Conservation (phyloP, 2,113 vertebrate genomes). For the Gobiocypris rarus region DNA sequence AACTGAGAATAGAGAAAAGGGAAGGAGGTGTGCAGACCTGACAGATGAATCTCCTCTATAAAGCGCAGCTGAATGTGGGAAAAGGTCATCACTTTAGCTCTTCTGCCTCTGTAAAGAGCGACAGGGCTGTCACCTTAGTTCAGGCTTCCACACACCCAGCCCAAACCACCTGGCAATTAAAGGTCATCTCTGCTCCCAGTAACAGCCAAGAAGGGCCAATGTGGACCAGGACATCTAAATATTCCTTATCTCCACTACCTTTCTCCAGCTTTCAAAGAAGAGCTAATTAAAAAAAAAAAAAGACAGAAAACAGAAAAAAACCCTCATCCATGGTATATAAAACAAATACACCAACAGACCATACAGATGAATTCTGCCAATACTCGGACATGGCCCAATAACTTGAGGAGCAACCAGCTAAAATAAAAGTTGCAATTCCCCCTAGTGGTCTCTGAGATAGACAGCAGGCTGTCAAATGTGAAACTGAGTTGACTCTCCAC, state of each 20-base stretch:
- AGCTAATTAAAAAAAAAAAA: neutral
- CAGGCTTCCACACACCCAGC: constrained; percentile 10
- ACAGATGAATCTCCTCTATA: constrained; percentile 52
- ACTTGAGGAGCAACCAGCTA: neutral
- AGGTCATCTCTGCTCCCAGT: constrained; percentile 70
- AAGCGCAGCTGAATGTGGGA: constrained; percentile 52
- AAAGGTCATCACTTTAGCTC: constrained; percentile 66
- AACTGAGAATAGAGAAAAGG: constrained; percentile 33
- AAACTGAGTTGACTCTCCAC: neutral
- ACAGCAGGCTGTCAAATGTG: constrained; percentile 19
- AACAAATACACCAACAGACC: too few relatives aligned
- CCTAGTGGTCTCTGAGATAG: constrained; percentile 10
- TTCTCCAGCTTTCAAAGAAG: constrained; percentile 40
- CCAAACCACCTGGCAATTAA: constrained; percentile 67
- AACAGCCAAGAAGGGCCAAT: constrained; percentile 55
- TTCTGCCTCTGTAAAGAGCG: constrained; percentile 54
- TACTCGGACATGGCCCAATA: neutral
- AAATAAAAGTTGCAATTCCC: neutral
- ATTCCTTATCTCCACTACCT: constrained; percentile 54
- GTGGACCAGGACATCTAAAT: constrained; percentile 61
- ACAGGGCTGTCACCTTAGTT: constrained; percentile 27
- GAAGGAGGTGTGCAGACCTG: constrained; percentile 41
- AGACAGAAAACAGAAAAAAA: neutral
- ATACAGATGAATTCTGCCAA: neutral
- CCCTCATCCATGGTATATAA: neutral